These are phyloP conservation scores for Drosophila dunni DNA, from an alignment of 1,140 invertebrate species.

Conservation along the genomic window DNA sequence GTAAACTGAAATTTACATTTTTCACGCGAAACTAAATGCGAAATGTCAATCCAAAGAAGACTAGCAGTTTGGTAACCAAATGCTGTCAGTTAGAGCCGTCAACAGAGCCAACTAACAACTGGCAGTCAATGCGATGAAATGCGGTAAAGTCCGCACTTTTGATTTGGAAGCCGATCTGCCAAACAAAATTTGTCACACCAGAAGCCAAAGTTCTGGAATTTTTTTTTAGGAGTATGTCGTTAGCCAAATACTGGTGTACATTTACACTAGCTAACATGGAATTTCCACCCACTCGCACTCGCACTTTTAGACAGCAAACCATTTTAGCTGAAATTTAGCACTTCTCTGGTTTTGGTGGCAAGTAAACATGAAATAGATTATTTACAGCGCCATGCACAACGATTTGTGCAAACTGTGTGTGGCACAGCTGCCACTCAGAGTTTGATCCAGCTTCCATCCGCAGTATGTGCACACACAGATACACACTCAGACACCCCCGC, in stretches of 20 bases:
- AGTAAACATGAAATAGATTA: conserved; percentile 76
- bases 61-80: conserved; percentile 7
- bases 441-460: conserved; percentile 10
- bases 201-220: conserved; percentile 25
- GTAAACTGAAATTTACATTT: conserved; percentile 5
- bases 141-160: conserved; percentile 37
- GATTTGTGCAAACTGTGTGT: conserved; percentile 61
- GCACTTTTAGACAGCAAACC: background rate
- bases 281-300: conserved; percentile 18
- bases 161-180: conserved; percentile 59
- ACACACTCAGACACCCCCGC: background rate
- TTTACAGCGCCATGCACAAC: conserved; percentile 75
- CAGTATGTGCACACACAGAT: background rate
- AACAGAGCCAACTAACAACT: background rate
- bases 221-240: conserved; percentile 36
- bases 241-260: conserved; percentile 29
- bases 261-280: conserved; percentile 30
- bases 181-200: conserved; percentile 59
- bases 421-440: conserved; percentile 33
- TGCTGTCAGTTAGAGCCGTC: background rate
- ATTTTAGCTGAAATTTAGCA: conserved; percentile 11
- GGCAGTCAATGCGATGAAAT: conserved; percentile 14
- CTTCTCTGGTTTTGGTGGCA: conserved; percentile 46
- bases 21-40: conserved; percentile 3
- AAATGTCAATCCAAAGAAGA: background rate